Conservation (phyloP, 2,113 vertebrate species). For the Dromiciops gliroides region DNA sequence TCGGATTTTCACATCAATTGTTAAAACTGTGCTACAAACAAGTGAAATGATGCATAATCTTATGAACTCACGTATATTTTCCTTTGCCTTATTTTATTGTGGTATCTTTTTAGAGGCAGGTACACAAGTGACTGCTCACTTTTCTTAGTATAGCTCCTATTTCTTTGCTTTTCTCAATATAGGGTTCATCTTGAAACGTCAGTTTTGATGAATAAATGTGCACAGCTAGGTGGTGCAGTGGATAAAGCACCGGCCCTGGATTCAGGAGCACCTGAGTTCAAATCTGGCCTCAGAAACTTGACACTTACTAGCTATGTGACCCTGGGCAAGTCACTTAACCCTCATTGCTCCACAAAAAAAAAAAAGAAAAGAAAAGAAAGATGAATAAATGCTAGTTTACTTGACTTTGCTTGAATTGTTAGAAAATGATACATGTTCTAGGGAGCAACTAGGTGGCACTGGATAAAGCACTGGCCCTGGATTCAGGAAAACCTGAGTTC, state of each 20-base stretch:
- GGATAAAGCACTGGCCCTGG: no score
- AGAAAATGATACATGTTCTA: neutral
- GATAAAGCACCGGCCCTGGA: no score
- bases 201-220: neutral
- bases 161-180: constrained; percentile 47
- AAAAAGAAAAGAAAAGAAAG: no score
- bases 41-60: constrained; percentile 12
- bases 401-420: neutral
- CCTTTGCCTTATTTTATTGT: constrained; percentile 34
- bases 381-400: neutral
- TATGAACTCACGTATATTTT: constrained; percentile 43
- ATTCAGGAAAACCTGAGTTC: no score
- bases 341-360: no score
- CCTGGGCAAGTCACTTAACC: no score
- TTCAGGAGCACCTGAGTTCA: no score
- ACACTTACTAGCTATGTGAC: no score
- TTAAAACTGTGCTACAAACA: constrained; percentile 39
- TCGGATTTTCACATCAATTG: constrained; percentile 31
- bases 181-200: constrained; percentile 42
- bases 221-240: no score
- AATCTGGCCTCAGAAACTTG: no score
- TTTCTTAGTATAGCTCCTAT: constrained; percentile 15
- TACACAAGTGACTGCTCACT: neutral
- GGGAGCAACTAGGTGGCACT: no score
- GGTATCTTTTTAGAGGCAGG: constrained; percentile 13